These are phyloP conservation scores for Sminthopsis crassicaudata DNA, from an alignment of 2,113 vertebrate genomes.

Conservation along the genomic window DNA sequence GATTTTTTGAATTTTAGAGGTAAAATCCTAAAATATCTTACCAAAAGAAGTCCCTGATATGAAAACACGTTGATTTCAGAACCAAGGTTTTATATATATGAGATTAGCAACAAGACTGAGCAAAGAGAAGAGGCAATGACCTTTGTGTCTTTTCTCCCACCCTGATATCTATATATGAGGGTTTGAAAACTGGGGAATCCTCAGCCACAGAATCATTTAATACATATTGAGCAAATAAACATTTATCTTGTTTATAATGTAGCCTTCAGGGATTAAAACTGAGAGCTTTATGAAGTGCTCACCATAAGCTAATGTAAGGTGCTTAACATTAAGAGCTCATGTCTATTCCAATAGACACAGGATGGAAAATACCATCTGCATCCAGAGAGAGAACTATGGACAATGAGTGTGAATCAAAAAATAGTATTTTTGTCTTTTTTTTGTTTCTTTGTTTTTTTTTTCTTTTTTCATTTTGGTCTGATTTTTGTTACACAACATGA, in stretches of 20 bases:
- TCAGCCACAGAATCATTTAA: background rate
- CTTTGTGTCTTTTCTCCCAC: background rate
- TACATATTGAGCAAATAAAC: background rate
- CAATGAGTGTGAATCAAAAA: no score
- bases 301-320: background rate
- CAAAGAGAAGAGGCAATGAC: background rate
- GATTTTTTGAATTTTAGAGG: background rate
- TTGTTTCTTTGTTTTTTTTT: no score
- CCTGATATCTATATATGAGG: background rate
- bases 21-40: background rate
- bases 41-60: background rate
- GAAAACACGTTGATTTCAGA: background rate
- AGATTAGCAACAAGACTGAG: background rate
- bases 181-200: background rate
- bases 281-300: background rate
- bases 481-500: no score
- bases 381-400: no score
- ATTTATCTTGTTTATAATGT: background rate
- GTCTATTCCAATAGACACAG: no score
- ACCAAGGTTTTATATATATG: background rate
- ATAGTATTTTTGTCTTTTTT: no score
- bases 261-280: background rate
- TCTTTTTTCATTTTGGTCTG: no score
- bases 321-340: background rate
- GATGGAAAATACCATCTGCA: no score